Percentiles rank a stretch among this genome's conserved stretches.
Evolutionary conservation across 2,113 vertebrate species (phyloP).

Genomic region (Danionella cerebrum): DNA sequence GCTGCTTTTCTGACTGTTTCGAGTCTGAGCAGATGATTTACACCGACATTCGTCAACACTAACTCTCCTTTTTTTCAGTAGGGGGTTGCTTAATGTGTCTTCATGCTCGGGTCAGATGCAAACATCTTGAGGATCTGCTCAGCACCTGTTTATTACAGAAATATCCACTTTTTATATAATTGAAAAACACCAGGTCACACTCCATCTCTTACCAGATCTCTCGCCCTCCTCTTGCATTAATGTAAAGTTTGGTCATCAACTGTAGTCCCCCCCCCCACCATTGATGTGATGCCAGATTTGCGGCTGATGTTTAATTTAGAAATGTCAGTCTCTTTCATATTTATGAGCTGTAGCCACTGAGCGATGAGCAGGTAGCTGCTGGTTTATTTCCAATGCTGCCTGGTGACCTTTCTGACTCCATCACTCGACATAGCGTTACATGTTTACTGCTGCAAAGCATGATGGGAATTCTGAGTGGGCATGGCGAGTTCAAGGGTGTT

Average conservation of each 20-base stretch:
- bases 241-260: too few relatives aligned
- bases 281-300: slow-evolving; percentile 35
- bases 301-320: slow-evolving; percentile 46
- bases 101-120: too few relatives aligned
- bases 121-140: too few relatives aligned
- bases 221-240: too few relatives aligned
- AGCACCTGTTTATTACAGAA: too few relatives aligned
- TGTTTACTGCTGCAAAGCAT: slow-evolving; percentile 7
- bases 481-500: neutral
- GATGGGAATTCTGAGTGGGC: slow-evolving; percentile 26
- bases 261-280: too few relatives aligned
- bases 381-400: slow-evolving; percentile 30
- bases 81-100: too few relatives aligned
- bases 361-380: slow-evolving; percentile 14
- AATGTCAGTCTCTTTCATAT: slow-evolving; percentile 49
- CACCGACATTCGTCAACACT: slow-evolving; percentile 73
- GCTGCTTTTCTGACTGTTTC: slow-evolving; percentile 32
- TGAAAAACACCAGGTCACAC: too few relatives aligned
- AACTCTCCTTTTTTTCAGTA: slow-evolving; percentile 72
- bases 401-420: slow-evolving; percentile 42
- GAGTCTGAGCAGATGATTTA: slow-evolving; percentile 48
- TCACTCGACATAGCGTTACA: slow-evolving; percentile 8
- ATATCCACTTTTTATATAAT: too few relatives aligned
- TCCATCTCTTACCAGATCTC: too few relatives aligned
- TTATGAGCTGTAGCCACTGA: slow-evolving; percentile 33